These are phyloP conservation scores for Sus scrofa DNA, from an alignment of 2,113 vertebrate genomes.

Conservation along the genomic window T2T-Sscrofa CM000815.6:126838501-126839000, in stretches of 20 bases:
- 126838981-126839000: neutral
- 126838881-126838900: neutral
- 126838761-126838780: neutral
- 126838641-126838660: conserved; percentile 10
- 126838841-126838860: neutral
- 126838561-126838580: neutral
- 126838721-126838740: conserved; percentile 27
- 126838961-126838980: neutral
- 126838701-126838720: neutral
- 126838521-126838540: neutral
- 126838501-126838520: neutral
- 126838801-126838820: neutral
- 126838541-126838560: neutral
- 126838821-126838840: conserved; percentile 8
- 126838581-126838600: neutral
- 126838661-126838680: conserved; percentile 9
- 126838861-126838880: conserved; percentile 31
- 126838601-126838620: neutral
- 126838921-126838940: neutral
- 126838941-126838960: neutral
- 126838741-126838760: conserved; percentile 28
- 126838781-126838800: conserved; percentile 22
- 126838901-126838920: neutral
- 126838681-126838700: neutral
- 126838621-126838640: neutral